A percentile compares a stretch with the other conserved stretches of the same genome.
These are phyloP conservation scores for Megaptera novaeangliae DNA, from an alignment of 2,113 vertebrate species.

Conservation along the genomic window DNA sequence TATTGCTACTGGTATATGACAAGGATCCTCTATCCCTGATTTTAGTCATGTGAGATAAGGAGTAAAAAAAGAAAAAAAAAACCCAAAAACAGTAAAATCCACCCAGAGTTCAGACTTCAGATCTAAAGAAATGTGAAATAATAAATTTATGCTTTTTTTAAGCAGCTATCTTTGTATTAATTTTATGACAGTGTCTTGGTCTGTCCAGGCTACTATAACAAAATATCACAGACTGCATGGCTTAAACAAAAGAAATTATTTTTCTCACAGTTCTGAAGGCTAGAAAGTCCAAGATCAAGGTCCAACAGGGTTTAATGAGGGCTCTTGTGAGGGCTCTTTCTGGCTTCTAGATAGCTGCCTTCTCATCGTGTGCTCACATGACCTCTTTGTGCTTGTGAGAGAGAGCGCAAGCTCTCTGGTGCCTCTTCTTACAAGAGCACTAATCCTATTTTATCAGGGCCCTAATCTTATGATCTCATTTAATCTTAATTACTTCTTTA, in stretches of 20 bases:
- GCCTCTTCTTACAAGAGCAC: background rate
- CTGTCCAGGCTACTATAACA: background rate
- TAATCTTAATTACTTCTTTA: background rate
- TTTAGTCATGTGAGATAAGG: background rate
- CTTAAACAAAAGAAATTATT: background rate
- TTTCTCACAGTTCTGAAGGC: background rate
- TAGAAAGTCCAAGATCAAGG: background rate
- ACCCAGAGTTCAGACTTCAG: background rate
- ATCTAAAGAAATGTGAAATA: background rate
- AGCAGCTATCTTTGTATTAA: background rate
- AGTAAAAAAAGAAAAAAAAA: background rate
- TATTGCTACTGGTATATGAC: background rate
- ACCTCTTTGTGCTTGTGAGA: background rate
- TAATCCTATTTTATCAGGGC: background rate
- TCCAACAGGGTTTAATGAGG: background rate
- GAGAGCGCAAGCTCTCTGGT: background rate
- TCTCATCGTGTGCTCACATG: background rate
- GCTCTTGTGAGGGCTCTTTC: background rate
- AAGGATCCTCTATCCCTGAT: background rate
- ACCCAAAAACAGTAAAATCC: background rate
- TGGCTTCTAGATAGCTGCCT: background rate
- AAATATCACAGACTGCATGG: background rate
- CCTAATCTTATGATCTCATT: background rate
- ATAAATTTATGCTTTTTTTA: background rate
- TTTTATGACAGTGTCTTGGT: background rate